A percentile compares a stretch with the other conserved stretches of the same genome.
These are phyloP conservation scores for Tringa solitaria DNA, from an alignment of 2,113 vertebrate genomes.

Conservation along the genomic window DNA sequence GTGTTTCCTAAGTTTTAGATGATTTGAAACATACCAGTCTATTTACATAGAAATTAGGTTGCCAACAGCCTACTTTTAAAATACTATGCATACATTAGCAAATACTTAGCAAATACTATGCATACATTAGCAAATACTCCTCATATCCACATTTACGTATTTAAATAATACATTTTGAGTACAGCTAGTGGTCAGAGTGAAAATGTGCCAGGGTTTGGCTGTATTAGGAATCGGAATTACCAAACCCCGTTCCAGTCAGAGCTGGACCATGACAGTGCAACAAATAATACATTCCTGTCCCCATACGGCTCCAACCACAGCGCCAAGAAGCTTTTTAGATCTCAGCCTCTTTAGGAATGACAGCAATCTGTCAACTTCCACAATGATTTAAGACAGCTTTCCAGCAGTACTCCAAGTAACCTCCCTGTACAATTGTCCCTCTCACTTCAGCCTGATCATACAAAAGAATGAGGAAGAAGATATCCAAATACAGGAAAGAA, in stretches of 20 bases:
- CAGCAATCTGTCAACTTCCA: not conserved
- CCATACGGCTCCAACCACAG: not conserved
- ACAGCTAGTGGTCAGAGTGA: not conserved
- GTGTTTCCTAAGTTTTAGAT: not conserved
- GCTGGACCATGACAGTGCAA: not conserved
- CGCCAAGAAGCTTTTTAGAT: not conserved
- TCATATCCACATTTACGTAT: not conserved
- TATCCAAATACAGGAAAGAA: not conserved
- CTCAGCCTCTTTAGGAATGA: not conserved
- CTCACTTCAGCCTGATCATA: not conserved
- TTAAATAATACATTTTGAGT: not conserved
- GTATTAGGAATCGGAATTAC: not conserved
- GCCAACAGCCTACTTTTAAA: not conserved
- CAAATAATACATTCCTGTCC: not conserved
- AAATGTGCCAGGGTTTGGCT: not conserved
- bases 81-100: not conserved
- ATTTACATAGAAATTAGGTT: constrained; percentile 1
- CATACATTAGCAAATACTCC: not conserved
- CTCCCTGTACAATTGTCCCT: not conserved
- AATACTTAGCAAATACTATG: not conserved
- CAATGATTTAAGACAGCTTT: not conserved
- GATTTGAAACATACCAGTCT: not conserved
- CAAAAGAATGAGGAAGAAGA: not conserved
- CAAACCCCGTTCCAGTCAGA: not conserved
- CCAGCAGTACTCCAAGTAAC: not conserved